Conservation (phyloP, 1,140 invertebrate species). For the Cyrtorhinus lividipennis region DNA sequence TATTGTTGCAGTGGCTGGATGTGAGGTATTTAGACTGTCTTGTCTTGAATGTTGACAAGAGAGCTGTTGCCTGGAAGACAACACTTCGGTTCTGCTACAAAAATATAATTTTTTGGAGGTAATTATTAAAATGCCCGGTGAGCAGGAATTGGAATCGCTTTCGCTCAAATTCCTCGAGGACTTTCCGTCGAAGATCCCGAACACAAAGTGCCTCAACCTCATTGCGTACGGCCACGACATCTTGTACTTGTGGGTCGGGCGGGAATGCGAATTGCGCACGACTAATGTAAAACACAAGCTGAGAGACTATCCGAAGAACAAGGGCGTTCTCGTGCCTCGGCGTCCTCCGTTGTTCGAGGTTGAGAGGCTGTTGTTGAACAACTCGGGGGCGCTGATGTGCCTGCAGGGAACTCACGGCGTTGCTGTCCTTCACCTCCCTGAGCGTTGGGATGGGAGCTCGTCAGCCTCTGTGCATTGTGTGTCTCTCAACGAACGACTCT, state of each 20-base stretch:
- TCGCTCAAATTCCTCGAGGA: not conserved
- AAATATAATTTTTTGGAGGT: too few species aligned
- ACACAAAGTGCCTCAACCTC: conserved; percentile 5
- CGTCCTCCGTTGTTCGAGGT: conserved; percentile 35
- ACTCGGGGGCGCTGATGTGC: conserved; percentile 31
- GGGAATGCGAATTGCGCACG: not conserved
- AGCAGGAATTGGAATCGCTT: not conserved
- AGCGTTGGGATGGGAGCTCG: conserved; percentile 34
- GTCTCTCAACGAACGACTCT: conserved; percentile 44
- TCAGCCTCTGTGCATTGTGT: conserved; percentile 32
- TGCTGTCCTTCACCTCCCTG: conserved; percentile 32
- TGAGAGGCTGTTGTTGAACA: conserved; percentile 33
- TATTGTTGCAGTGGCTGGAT: too few species aligned
- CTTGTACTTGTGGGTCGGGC: conserved; percentile 19
- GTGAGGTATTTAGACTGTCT: too few species aligned
- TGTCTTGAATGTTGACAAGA: too few species aligned
- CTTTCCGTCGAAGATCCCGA: not conserved
- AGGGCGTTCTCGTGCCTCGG: conserved; percentile 29
- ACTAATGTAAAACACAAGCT: conserved; percentile 15
- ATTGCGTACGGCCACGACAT: conserved; percentile 13
- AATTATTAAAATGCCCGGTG: not conserved
- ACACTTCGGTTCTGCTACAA: too few species aligned
- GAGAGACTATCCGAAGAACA: not conserved
- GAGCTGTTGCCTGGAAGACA: too few species aligned
- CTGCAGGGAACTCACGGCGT: conserved; percentile 33